These are phyloP conservation scores for Entomobrya multifasciata DNA, from an alignment of 2,888 invertebrate species.

Conservation along the genomic window DNA sequence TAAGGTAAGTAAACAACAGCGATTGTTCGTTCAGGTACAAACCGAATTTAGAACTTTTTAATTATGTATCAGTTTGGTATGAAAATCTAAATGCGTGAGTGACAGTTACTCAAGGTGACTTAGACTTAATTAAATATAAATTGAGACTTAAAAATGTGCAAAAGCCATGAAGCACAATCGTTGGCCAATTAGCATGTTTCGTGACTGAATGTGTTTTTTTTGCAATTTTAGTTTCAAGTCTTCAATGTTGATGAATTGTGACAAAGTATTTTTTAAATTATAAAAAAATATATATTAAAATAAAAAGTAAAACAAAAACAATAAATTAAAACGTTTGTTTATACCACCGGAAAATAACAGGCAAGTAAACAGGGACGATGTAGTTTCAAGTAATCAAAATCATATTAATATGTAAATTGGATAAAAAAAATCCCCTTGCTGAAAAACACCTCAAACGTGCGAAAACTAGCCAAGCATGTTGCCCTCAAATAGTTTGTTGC, in stretches of 20 bases:
- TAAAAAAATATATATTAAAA: too few relatives aligned
- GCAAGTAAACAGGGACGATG: not conserved
- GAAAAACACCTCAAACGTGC: slow-evolving; percentile 31
- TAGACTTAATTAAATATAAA: too few relatives aligned
- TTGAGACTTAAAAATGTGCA: too few relatives aligned
- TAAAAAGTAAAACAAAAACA: too few relatives aligned
- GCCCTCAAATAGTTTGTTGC: slow-evolving; percentile 33
- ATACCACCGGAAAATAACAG: not conserved
- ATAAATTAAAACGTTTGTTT: not conserved
- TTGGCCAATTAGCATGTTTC: not conserved
- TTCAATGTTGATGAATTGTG: not conserved
- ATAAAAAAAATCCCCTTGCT: slow-evolving; percentile 23
- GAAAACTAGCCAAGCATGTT: slow-evolving; percentile 44
- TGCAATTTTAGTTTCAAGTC: not conserved
- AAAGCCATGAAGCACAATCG: too few relatives aligned
- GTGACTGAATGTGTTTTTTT: not conserved
- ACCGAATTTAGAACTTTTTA: too few relatives aligned
- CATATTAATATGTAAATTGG: slow-evolving; percentile 42
- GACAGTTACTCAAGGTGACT: too few relatives aligned
- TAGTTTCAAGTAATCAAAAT: slow-evolving; percentile 28
- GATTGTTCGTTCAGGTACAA: not conserved
- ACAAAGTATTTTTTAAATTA: too few relatives aligned
- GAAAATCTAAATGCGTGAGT: too few relatives aligned
- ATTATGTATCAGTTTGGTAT: too few relatives aligned
- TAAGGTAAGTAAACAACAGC: not conserved